Evolutionary conservation across 1,140 invertebrate species (phyloP).

Genomic region (Callitettix versicolor): DNA sequence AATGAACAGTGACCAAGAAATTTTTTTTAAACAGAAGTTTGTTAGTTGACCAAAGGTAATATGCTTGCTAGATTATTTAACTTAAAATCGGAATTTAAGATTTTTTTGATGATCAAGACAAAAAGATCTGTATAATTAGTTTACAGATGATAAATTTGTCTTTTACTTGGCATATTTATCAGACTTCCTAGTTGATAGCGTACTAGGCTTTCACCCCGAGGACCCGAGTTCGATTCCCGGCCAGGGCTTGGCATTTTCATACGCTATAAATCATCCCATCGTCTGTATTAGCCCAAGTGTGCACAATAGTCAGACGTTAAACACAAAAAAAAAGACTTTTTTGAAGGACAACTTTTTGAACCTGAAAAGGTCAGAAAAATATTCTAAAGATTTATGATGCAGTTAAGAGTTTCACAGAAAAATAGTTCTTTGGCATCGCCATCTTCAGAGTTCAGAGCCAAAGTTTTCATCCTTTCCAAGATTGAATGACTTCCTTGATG

Average conservation of each 20-base stretch:
- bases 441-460: slow-evolving; percentile 8
- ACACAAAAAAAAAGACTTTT: too few relatives aligned
- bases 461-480: slow-evolving; percentile 12
- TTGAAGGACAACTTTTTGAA: slow-evolving; percentile 23
- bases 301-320: too few relatives aligned
- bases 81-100: slow-evolving; percentile 9
- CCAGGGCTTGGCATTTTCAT: too few relatives aligned
- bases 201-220: too few relatives aligned
- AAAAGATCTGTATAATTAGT: background rate
- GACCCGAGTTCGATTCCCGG: too few relatives aligned
- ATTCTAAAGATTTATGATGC: slow-evolving; percentile 18
- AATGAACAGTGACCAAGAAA: slow-evolving; percentile 27
- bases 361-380: slow-evolving; percentile 21
- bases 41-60: slow-evolving; percentile 28
- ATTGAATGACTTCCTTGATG: slow-evolving; percentile 9
- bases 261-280: too few relatives aligned
- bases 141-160: slow-evolving; percentile 1
- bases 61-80: slow-evolving; percentile 10
- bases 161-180: slow-evolving; percentile 6
- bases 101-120: background rate
- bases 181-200: too few relatives aligned
- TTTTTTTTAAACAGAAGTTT: slow-evolving; percentile 29
- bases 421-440: slow-evolving; percentile 8
- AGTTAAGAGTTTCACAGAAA: slow-evolving; percentile 5
- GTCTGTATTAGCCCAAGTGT: too few relatives aligned